phyloP scores from a whole-genome alignment of 2,888 invertebrate genomes.

The Junonia oenone region DNA sequence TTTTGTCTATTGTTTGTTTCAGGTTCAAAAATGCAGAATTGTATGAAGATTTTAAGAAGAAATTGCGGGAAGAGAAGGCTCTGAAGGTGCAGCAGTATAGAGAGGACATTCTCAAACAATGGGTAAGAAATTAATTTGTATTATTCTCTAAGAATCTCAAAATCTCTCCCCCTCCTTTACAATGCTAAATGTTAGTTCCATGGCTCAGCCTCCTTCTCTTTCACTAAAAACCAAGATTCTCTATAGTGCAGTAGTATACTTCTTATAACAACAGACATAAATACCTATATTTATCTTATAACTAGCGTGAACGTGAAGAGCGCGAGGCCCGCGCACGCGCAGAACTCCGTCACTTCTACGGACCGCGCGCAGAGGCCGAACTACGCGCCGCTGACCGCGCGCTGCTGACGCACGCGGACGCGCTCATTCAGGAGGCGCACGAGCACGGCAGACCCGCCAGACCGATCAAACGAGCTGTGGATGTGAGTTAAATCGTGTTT shows the following conservation, averaged over 20 bases:
- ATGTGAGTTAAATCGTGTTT: no score
- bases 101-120: slow-evolving; percentile 62
- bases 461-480: slow-evolving; percentile 64
- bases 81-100: slow-evolving; percentile 61
- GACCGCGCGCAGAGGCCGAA: slow-evolving; percentile 52
- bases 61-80: slow-evolving; percentile 51
- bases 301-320: slow-evolving; percentile 57
- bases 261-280: no score
- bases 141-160: no score
- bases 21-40: slow-evolving; percentile 77
- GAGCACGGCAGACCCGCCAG: slow-evolving; percentile 52
- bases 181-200: no score
- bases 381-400: slow-evolving; percentile 66
- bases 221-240: no score
- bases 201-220: no score
- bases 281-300: not conserved
- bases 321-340: slow-evolving; percentile 49
- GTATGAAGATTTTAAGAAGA: slow-evolving; percentile 60
- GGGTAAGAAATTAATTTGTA: no score
- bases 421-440: slow-evolving; percentile 64
- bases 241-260: no score
- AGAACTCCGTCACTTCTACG: slow-evolving; percentile 60
- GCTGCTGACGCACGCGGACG: slow-evolving; percentile 71
- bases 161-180: not conserved
- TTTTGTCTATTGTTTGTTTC: slow-evolving; percentile 1